phyloP scores from a whole-genome alignment of 2,797 vertebrate species.

The Liparis tanakae region DNA sequence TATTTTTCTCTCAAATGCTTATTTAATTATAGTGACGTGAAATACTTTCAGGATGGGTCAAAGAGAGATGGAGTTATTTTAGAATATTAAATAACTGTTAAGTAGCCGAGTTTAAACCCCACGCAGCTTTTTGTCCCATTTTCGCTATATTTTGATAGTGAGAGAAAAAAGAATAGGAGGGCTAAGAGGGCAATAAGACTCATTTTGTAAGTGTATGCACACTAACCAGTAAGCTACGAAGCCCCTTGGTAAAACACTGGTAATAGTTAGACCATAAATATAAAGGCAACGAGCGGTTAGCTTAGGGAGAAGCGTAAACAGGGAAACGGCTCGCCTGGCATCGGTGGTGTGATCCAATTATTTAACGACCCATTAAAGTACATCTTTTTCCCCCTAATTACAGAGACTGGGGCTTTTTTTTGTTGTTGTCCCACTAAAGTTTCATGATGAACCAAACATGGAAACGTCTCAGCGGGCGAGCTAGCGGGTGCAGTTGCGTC shows the following conservation, averaged over 20 bases:
- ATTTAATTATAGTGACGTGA: neutral
- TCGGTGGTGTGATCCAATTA: too few relatives aligned
- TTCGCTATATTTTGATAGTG: neutral
- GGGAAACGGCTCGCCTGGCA: too few relatives aligned
- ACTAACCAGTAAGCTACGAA: too few relatives aligned
- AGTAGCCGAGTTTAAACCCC: neutral
- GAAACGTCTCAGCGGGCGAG: neutral
- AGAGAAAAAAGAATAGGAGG: neutral
- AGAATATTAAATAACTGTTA: neutral
- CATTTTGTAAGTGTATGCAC: too few relatives aligned
- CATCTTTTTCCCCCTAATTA: neutral
- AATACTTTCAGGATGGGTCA: neutral
- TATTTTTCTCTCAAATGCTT: constrained; percentile 2
- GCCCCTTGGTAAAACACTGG: too few relatives aligned
- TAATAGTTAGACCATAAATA: neutral
- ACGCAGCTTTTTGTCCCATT: neutral
- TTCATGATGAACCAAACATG: neutral
- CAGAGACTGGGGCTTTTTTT: neutral
- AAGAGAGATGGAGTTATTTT: neutral
- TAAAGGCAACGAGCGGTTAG: neutral
- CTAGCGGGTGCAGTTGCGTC: neutral
- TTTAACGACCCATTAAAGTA: neutral
- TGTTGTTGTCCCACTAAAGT: too few relatives aligned
- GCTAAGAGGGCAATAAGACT: too few relatives aligned
- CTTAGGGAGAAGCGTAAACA: neutral